Evolutionary conservation across 2,113 vertebrate species (phyloP).

Genomic region (Microtus montanus): DNA sequence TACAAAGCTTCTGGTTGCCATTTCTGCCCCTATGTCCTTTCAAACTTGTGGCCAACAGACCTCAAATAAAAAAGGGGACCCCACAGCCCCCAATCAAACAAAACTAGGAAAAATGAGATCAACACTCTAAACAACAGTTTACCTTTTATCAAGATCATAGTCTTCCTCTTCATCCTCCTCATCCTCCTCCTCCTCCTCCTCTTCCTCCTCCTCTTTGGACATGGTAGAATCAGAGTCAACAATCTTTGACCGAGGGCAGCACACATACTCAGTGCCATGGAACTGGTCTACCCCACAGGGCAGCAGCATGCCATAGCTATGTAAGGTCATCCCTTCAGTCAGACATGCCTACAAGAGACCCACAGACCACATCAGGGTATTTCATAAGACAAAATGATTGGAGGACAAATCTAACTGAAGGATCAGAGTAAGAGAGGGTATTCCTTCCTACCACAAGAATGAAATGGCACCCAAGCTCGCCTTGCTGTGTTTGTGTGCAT

Average conservation of each 20-base stretch:
- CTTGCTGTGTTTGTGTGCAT: not conserved
- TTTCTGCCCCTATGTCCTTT: not conserved
- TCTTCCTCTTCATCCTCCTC: slow-evolving; percentile 82
- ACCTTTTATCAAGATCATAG: slow-evolving; percentile 88
- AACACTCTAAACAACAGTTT: not conserved
- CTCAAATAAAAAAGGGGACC: not conserved
- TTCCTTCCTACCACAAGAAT: not conserved
- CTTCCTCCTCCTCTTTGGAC: slow-evolving; percentile 88
- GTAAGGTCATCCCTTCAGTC: slow-evolving; percentile 91
- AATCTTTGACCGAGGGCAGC: slow-evolving; percentile 90
- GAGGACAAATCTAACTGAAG: not conserved
- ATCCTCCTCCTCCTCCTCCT: slow-evolving; percentile 77
- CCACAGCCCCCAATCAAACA: not conserved
- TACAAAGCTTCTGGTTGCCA: not conserved
- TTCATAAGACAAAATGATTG: not conserved
- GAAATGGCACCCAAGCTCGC: not conserved
- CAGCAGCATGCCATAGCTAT: slow-evolving; percentile 96
- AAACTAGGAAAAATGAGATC: not conserved
- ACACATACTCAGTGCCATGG: slow-evolving; percentile 95
- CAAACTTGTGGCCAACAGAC: not conserved
- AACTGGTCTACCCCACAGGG: slow-evolving; percentile 96
- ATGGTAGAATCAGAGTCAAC: slow-evolving; percentile 81
- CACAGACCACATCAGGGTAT: not conserved
- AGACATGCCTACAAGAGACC: slow-evolving; percentile 89
- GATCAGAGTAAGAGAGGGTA: not conserved